Base-by-base conservation (phyloP, 2,797 vertebrate species). In the Buphagus erythrorhynchus region DNA sequence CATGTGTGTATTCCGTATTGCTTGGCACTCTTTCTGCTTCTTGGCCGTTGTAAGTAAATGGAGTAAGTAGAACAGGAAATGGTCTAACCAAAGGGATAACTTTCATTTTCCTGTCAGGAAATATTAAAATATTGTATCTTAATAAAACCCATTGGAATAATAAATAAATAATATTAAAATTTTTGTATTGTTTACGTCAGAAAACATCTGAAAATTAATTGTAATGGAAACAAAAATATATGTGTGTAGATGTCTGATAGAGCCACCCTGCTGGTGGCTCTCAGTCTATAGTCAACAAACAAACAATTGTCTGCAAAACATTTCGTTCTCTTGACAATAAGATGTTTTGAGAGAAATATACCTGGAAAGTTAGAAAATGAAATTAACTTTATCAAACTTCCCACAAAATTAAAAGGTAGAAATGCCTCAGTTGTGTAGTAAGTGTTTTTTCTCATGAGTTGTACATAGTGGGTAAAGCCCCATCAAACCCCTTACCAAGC, bases 391-490 rank as follows among this genome's bases (percentile, higher is more conserved):
- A 33, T 52, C 73, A 68, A 62, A 65, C 16, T 84, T 7, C 2
- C 9, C 11, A 42, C 16, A 66, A 72, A 75, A 62, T 45, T 46
- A 25, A 42, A 49, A 45, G 3, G 9, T 14, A 51, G 25, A 85
- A 46, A 6, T 51, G 6, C 5, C 21, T 11, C 4, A 73, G 6
- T n/a, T 31, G 3, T 19, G 26, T 16, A 48, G 5, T 2, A 2
- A 13, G 29, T 21, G 69, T 8, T 2, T 61, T 76, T 76, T 71
- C 25, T 73, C 6, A 8, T 29, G 9, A 43, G 14, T 1, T 67
- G 13, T 14, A 25, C 2, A 5, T 11, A 21, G 11, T 12, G 10
- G 11, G 13, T 43, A 75, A 77, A 63, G 6, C 3, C 5, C 9
- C 10, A 62, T 22, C n/a, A 85, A 49, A 15, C 1, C 16, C 7